These are phyloP conservation scores for Zaprionus kolodkinae DNA, from an alignment of 1,140 invertebrate species.

Conservation along the genomic window DNA sequence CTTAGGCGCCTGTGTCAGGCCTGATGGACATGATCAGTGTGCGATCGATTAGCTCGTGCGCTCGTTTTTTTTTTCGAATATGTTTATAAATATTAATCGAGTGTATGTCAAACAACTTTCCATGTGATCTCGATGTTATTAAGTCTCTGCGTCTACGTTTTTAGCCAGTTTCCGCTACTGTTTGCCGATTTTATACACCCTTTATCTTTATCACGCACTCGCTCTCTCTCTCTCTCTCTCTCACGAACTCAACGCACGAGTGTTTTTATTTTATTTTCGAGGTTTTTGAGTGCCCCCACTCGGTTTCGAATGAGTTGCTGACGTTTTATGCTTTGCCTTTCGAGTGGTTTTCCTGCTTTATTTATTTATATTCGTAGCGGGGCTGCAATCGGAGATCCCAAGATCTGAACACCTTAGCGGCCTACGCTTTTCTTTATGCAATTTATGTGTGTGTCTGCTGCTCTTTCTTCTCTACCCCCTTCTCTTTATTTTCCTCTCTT, in stretches of 20 bases:
- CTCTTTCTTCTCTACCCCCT: conserved; percentile 30
- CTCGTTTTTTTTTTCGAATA: conserved; percentile 9
- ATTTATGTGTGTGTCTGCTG: conserved; percentile 31
- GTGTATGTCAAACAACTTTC: conserved; percentile 29
- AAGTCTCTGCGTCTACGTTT: conserved; percentile 8
- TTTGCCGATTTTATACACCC: neutral
- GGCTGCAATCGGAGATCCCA: conserved; percentile 34
- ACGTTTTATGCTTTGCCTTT: conserved; percentile 27
- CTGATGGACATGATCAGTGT: conserved; percentile 43
- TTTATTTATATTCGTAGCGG: conserved; percentile 8
- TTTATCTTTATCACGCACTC: conserved; percentile 30
- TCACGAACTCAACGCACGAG: conserved; percentile 17
- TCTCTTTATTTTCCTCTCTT: neutral
- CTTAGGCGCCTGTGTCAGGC: conserved; percentile 45
- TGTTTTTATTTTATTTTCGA: conserved; percentile 8
- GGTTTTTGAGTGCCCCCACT: conserved; percentile 8
- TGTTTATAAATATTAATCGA: conserved; percentile 6
- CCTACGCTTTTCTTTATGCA: conserved; percentile 51
- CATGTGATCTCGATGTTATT: conserved; percentile 5
- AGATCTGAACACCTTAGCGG: conserved; percentile 31
- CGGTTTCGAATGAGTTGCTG: conserved; percentile 24
- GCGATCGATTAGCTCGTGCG: conserved; percentile 42
- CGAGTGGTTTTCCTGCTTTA: conserved; percentile 22
- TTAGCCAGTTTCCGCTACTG: conserved; percentile 9
- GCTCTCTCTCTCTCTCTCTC: conserved; percentile 1